These are phyloP conservation scores for Eumeta japonica DNA, from an alignment of 1,140 invertebrate species.

Conservation along the genomic window DNA sequence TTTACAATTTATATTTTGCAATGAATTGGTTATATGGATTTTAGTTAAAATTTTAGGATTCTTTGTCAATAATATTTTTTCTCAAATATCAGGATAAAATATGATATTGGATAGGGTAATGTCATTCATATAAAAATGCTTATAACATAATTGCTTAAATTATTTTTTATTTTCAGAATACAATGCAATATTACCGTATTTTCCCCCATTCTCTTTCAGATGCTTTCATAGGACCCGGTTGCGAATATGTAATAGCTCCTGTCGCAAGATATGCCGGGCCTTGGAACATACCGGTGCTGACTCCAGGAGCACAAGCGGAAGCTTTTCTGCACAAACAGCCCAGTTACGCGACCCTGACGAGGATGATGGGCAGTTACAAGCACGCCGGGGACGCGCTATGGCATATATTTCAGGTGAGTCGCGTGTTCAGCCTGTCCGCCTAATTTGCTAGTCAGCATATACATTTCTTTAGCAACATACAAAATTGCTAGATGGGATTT, in stretches of 20 bases:
- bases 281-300: constrained; percentile 88
- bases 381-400: constrained; percentile 71
- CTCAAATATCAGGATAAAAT: too few species aligned
- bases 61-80: too few species aligned
- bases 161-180: too few species aligned
- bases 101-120: too few species aligned
- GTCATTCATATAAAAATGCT: too few species aligned
- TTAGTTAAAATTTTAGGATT: too few species aligned
- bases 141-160: too few species aligned
- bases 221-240: constrained; percentile 86
- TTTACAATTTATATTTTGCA: too few species aligned
- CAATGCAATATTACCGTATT: too few species aligned
- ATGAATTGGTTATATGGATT: too few species aligned
- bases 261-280: constrained; percentile 82
- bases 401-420: constrained; percentile 58
- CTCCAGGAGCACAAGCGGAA: constrained; percentile 79
- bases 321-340: constrained; percentile 70
- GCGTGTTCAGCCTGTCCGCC: neutral
- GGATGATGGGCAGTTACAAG: constrained; percentile 82
- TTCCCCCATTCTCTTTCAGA: constrained; percentile 65
- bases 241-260: constrained; percentile 88
- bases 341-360: constrained; percentile 76
- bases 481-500: too few species aligned
- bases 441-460: too few species aligned
- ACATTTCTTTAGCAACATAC: constrained; percentile 1